Base-by-base conservation (phyloP, 2,797 vertebrate genomes). In the Aquila chrysaetos region DNA sequence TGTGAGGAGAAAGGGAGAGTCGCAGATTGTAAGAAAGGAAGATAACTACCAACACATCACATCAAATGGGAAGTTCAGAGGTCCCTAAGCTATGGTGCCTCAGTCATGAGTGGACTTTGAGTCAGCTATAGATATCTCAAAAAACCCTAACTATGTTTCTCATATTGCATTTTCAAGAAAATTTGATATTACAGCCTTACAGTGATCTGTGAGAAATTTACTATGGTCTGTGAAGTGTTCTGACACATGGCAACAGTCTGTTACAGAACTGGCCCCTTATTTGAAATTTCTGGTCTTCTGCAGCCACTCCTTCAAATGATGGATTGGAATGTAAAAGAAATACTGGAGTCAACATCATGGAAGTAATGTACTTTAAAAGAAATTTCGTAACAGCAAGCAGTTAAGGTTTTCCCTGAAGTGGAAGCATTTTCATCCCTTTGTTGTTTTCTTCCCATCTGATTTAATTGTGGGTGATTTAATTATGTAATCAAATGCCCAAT, bases 401-500 rank as follows among this genome's bases (percentile, higher is more conserved):
- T 89, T 86, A 63, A 68, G 13, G 3, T 73, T 90, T 90, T 74
- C 61, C 51, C 82, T 65, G 57, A 77, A 90, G n/a, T 69, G 25
- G 24, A 74, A 69, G 22, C 44, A 90, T 92, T 87, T 93, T 81
- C 13, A 82, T 70, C 23, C 31, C 37, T 63, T 56, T 85, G 24
- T 65, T 86, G 46, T 61, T 85, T 92, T 78, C 53, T 87, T 81
- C n/a, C 39, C 15, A 37, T 54, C 35, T 78, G 70, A 41, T 85
- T 70, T 93, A 81, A 87, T 49, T 67, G 25, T 80, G 6, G 4
- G 23, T 61, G 43, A 77, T 70, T 57, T 87, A 84, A 77, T 82
- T 85, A 78, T 63, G 30, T 67, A 85, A 70, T 54, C 78, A 78
- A 93, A 91, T 63, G 18, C 33, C n/a, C 60, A 81, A 25, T 74